phyloP scores from a whole-genome alignment of 2,888 invertebrate species.

The Polyploca ridens region DNA sequence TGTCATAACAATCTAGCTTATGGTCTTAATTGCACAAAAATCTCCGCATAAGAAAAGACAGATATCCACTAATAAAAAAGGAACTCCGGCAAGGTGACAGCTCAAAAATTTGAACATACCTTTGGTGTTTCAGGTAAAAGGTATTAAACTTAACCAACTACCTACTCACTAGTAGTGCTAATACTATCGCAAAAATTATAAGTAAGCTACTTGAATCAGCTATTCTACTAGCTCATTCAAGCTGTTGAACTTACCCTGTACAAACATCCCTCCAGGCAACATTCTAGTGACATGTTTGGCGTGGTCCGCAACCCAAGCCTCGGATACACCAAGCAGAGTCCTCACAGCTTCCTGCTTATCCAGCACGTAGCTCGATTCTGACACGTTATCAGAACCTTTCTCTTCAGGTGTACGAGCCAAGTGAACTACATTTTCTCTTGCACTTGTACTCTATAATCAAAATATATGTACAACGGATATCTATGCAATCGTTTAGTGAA shows the following conservation, averaged over 20 bases:
- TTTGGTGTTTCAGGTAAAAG: no score
- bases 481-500: not conserved
- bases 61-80: no score
- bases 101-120: no score
- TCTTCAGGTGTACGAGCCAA: conserved; percentile 90
- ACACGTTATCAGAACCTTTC: conserved; percentile 60
- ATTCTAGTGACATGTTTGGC: conserved; percentile 94
- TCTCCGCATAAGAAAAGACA: no score
- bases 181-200: no score
- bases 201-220: not conserved
- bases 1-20: not conserved
- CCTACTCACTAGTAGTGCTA: no score
- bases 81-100: no score
- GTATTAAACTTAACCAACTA: no score
- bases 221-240: not conserved
- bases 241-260: conserved; percentile 85
- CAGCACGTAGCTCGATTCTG: conserved; percentile 63
- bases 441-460: conserved; percentile 82
- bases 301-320: conserved; percentile 91
- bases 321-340: conserved; percentile 84
- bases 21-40: no score
- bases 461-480: conserved; percentile 16
- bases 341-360: conserved; percentile 67
- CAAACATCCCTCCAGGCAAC: conserved; percentile 95
- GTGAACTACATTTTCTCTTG: conserved; percentile 91